Evolutionary conservation across 2,113 vertebrate genomes (phyloP).

Genomic region (Ptychochromis oligacanthus): DNA sequence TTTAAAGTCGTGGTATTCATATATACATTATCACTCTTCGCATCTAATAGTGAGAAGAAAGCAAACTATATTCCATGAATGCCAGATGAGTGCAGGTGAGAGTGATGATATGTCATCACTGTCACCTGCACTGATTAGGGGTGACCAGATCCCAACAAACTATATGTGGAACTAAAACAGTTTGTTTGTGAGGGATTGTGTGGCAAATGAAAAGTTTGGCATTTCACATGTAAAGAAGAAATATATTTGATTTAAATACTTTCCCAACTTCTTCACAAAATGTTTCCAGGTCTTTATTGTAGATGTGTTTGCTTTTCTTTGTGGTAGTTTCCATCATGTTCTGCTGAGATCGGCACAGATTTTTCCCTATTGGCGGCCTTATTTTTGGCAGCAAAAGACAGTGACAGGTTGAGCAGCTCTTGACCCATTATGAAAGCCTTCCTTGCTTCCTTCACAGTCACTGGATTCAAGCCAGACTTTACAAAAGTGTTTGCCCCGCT

Average conservation of each 20-base stretch:
- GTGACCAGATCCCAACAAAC: no score
- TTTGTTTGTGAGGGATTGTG: no score
- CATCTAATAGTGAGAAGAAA: no score
- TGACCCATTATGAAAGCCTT: neutral
- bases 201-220: no score
- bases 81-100: neutral
- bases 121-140: no score
- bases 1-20: neutral
- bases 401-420: neutral
- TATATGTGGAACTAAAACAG: no score
- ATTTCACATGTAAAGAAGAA: neutral
- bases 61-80: neutral
- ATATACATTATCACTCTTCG: no score
- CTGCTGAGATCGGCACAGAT: neutral
- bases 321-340: neutral
- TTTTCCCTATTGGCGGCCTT: neutral
- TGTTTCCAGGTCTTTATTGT: neutral
- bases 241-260: neutral
- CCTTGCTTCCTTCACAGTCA: neutral
- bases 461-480: neutral
- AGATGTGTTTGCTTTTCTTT: neutral
- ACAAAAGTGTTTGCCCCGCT: neutral
- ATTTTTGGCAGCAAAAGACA: neutral
- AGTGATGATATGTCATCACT: fast-evolving
- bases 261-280: neutral